phyloP scores from a whole-genome alignment of 2,888 invertebrate genomes.

The Orchesellides sinensis region DNA sequence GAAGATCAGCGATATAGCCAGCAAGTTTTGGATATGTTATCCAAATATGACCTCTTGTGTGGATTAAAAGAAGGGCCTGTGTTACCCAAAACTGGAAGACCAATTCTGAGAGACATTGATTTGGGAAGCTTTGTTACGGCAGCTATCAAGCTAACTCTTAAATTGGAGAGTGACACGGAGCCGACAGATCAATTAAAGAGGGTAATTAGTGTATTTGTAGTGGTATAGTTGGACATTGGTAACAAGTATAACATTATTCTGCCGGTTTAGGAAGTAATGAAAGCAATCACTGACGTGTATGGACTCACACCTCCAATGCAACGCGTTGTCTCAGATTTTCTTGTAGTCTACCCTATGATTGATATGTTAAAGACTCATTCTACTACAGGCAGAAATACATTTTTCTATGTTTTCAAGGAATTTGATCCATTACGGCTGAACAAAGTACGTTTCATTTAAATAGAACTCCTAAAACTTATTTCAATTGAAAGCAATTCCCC shows the following conservation, averaged over 20 bases:
- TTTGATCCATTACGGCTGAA: constrained; percentile 70
- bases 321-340: constrained; percentile 71
- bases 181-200: constrained; percentile 69
- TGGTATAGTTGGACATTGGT: not conserved
- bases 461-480: constrained; percentile 6
- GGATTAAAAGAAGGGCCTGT: constrained; percentile 71
- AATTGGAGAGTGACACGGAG: constrained; percentile 69
- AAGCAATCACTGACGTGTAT: constrained; percentile 69
- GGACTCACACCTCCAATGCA: constrained; percentile 69
- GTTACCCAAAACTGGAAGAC: constrained; percentile 63
- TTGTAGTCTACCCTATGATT: constrained; percentile 70
- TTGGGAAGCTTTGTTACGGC: constrained; percentile 72
- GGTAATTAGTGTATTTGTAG: constrained; percentile 36
- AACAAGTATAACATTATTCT: not conserved
- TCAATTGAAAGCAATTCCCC: not conserved
- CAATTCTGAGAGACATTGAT: constrained; percentile 62
- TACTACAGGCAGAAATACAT: constrained; percentile 69
- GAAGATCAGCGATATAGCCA: constrained; percentile 52
- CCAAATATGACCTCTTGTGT: constrained; percentile 71
- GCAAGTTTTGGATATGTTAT: constrained; percentile 62
- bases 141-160: constrained; percentile 69
- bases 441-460: constrained; percentile 49
- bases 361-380: constrained; percentile 71
- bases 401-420: constrained; percentile 74
- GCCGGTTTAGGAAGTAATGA: constrained; percentile 64